Evolutionary conservation across 2,888 invertebrate genomes (phyloP).

Genomic region (Entomobrya multifasciata): DNA sequence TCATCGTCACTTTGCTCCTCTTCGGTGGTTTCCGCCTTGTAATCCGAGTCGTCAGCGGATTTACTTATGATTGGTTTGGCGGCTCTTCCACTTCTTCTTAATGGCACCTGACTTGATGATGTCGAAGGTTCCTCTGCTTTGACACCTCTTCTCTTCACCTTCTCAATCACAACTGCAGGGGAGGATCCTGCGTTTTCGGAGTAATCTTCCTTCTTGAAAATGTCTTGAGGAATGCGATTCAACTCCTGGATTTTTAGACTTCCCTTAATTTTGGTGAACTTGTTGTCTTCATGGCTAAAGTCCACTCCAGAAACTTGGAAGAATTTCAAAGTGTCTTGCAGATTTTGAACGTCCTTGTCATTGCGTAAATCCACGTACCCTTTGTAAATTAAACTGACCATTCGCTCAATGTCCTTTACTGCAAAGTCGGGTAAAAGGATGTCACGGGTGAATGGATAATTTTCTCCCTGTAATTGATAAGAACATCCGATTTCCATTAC

Average conservation of each 20-base stretch:
- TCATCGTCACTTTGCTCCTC: no score
- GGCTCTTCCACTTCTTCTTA: no score
- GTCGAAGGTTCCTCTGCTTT: no score
- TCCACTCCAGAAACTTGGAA: slow-evolving; percentile 47
- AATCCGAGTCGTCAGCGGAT: no score
- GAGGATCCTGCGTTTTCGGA: no score
- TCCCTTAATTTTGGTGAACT: background rate
- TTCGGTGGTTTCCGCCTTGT: no score
- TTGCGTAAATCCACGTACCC: slow-evolving; percentile 47
- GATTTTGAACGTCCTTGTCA: slow-evolving; percentile 16
- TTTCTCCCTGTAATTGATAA: slow-evolving; percentile 55
- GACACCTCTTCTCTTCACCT: background rate
- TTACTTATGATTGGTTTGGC: no score
- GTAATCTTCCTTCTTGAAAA: slow-evolving; percentile 18
- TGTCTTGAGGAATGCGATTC: slow-evolving; percentile 54
- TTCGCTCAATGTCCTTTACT: slow-evolving; percentile 40
- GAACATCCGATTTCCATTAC: background rate
- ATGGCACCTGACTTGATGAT: no score
- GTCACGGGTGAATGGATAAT: slow-evolving; percentile 42
- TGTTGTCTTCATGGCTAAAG: background rate
- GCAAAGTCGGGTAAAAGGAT: slow-evolving; percentile 63
- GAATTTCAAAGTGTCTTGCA: slow-evolving; percentile 41
- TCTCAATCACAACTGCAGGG: no score
- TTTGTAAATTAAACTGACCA: slow-evolving; percentile 64
- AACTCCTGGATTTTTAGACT: slow-evolving; percentile 43